These are phyloP conservation scores for Cettia cetti DNA, from an alignment of 2,113 vertebrate genomes.

Conservation along the genomic window DNA sequence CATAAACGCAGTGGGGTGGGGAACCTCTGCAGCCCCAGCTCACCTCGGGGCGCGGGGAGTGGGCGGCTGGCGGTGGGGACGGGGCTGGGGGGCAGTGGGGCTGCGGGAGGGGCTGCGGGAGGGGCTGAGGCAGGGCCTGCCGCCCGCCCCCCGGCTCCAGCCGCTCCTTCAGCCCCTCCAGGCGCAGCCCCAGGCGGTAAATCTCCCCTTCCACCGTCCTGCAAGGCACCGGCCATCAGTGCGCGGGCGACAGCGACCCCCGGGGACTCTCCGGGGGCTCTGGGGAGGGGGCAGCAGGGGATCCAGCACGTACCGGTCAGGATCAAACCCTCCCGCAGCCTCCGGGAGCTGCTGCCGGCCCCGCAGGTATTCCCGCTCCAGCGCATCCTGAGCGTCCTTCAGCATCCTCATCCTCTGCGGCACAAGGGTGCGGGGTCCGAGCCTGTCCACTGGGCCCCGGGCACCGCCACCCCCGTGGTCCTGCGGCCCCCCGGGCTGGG, in stretches of 20 bases:
- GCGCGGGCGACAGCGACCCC: fast-evolving
- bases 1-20: background rate
- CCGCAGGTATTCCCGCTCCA: slow-evolving; percentile 81
- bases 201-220: slow-evolving; percentile 86
- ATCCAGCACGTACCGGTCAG: slow-evolving; percentile 68
- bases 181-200: slow-evolving; percentile 75
- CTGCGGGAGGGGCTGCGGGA: background rate
- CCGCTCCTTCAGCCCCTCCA: slow-evolving; percentile 84
- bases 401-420: slow-evolving; percentile 76
- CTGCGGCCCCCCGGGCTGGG: background rate
- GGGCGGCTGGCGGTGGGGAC: fast-evolving
- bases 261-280: too few species aligned
- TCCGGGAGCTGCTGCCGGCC: slow-evolving; percentile 58
- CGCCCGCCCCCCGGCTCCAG: slow-evolving; percentile 39
- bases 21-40: background rate
- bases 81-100: background rate
- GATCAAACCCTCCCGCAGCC: slow-evolving; percentile 66
- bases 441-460: background rate
- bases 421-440: background rate
- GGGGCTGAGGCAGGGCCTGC: background rate
- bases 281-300: too few species aligned
- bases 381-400: slow-evolving; percentile 64
- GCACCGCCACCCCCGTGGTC: background rate
- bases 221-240: background rate
- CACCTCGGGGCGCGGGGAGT: slow-evolving; percentile 68